phyloP scores from a whole-genome alignment of 2,797 vertebrate species.

The Tragopan temminckii region DNA sequence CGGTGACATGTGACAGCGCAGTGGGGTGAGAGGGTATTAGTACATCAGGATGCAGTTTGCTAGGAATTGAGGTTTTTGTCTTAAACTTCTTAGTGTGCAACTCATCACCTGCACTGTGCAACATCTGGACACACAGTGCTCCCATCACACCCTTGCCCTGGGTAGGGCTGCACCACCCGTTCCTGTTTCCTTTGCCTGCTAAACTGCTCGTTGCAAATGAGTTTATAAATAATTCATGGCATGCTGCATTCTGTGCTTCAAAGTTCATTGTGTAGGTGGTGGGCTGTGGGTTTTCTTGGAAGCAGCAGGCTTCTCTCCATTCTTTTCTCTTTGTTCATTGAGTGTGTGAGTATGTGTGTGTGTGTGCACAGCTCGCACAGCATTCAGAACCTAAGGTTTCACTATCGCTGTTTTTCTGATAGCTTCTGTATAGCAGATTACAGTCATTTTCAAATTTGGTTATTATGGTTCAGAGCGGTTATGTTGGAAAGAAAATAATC shows the following conservation, averaged over 20 bases:
- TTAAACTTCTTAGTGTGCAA: not conserved
- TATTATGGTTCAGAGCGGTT: not conserved
- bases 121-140: not conserved
- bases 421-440: constrained; percentile 4
- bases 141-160: not conserved
- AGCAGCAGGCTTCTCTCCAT: constrained; percentile 17
- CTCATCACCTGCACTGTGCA: not conserved
- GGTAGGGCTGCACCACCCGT: not conserved
- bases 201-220: constrained; percentile 62
- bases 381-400: not conserved
- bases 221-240: constrained; percentile 68
- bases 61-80: not conserved
- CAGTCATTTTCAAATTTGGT: constrained; percentile 11
- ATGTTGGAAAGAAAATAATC: not conserved
- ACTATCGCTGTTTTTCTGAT: not conserved
- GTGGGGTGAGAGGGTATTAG: not conserved
- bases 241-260: constrained; percentile 38
- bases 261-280: constrained; percentile 53
- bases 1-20: fast-evolving
- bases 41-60: not conserved
- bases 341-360: not conserved
- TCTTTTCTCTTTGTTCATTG: not conserved
- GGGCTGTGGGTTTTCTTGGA: constrained; percentile 51
- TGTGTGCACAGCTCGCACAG: not conserved
- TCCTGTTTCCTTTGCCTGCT: constrained; percentile 53